Base-by-base conservation (phyloP, 2,113 vertebrate genomes). In the Pelecanoides urinatrix region DNA sequence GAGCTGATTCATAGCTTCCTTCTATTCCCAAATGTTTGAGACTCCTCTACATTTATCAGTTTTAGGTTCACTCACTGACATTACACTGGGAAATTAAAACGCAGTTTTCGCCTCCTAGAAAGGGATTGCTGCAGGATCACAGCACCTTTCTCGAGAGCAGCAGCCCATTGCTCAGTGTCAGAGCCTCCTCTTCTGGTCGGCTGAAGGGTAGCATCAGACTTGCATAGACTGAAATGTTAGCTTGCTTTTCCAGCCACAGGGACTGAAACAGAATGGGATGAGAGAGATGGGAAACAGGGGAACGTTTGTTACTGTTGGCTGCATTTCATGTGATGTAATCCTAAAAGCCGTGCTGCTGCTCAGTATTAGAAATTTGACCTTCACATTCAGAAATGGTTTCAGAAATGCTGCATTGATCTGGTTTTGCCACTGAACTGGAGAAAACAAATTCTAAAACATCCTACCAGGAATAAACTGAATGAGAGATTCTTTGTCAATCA, bases 121-220 rank as follows among this genome's bases (percentile, higher is more conserved):
- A 59, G n/a, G 50, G 62, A 7, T n/a, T 55, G 47, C 63, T 73
- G 89, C 62, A 68, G 9, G 5, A 63, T 76, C 74, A 17, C 19
- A 5, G 34, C 47, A 36, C 56, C 40, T 40, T 77, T 17, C 72
- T 76, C 7, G 6, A 63, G 87, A 50, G 68, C 67, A 14, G 66
- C 16, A 92, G 63, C 32, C 38, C 53, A 30, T 92, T 88, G 82
- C 77, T 93, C 92, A 38, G 86, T 96, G 85, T 89, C 88, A 86
- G 70, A 97, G 97, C 97, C 96, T 96, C 97, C 96, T 96, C 97
- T 97, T 71, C 97, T 97, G 96, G 97, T 74, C 55, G 10, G n/a
- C 86, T 53, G 67, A 32, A 63, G 50, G 66, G 66, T 80, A 88
- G 79, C 96, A 86, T 17, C 52, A n/a, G 13, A 3, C 23, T 70